Evolutionary conservation across 2,888 invertebrate species (phyloP).

Genomic region (Limnephilus marmoratus): DNA sequence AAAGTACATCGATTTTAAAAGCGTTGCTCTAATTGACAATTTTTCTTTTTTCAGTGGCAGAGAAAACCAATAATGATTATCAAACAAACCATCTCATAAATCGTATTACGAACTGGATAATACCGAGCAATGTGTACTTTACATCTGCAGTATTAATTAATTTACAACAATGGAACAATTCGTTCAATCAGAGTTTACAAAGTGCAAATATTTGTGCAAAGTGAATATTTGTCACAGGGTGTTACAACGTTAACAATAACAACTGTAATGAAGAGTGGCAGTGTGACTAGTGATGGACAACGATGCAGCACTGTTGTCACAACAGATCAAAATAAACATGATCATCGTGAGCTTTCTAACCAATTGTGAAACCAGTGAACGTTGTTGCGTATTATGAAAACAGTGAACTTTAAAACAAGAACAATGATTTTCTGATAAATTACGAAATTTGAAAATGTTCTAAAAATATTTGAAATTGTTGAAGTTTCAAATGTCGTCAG

Average conservation of each 20-base stretch:
- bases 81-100: neutral
- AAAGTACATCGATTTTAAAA: neutral
- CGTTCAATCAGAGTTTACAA: constrained; percentile 14
- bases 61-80: constrained; percentile 13
- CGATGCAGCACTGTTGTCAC: neutral
- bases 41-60: neutral
- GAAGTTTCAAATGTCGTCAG: neutral
- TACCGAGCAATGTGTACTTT: neutral
- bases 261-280: constrained; percentile 8
- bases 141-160: neutral
- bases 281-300: constrained; percentile 6
- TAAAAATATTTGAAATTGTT: neutral
- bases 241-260: constrained; percentile 11
- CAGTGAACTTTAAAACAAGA: neutral
- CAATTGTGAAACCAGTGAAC: neutral
- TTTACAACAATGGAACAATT: constrained; percentile 31
- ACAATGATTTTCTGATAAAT: neutral
- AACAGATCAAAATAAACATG: neutral
- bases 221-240: neutral
- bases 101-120: neutral
- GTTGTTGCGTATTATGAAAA: neutral
- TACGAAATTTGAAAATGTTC: neutral
- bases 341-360: neutral
- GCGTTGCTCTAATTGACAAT: neutral
- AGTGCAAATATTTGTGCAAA: neutral